Base-by-base conservation (phyloP, 2,888 invertebrate species). In the Pogonocherus hispidulus region DNA sequence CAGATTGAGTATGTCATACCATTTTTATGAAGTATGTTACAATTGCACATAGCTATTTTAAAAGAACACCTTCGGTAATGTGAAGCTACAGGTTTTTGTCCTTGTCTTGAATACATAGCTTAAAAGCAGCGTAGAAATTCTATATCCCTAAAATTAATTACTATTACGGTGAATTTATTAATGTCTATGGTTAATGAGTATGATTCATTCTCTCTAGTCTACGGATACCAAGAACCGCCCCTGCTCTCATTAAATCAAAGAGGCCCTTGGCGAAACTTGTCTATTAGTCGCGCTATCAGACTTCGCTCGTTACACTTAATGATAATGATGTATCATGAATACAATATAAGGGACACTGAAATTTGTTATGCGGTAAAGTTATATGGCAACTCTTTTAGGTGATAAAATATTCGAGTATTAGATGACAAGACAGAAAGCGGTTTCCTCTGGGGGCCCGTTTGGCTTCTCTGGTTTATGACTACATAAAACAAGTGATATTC, bases 241-340 rank as follows among this genome's bases (percentile, higher is more conserved):
- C 49, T 49, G 22, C n/a, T 11, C n/a, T 32, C 18, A 27, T 52
- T 18, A 52, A 18, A 52, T 9, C 11, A 16, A 32, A 52, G 14
- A 51, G 32, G 5, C 32, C 18, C 27, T 2, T 1, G 32, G 22
- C 18, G 19, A 52, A 23, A 18, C 32, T 32, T 32, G 52, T 52
- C 32, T 52, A 52, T 52, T 52, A 52, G 32, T 9, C 16, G 18
- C 51, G 14, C 51, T 23, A 27, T 51, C 51, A 51, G 27, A 32
- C 32, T 32, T 49, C n/a, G 2, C 52, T 16, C 18, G 18, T 49
- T 49, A n/a, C n/a, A 23, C 14, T 14, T 49, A 11, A 49, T 49
- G 23, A 49, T 49, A 46, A 49, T 49, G 22, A 49, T 16, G 52
- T 32, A 52, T 27, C 52, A 18, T 18, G 52, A 52, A 52, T 52